phyloP scores from a whole-genome alignment of 2,797 vertebrate species.

The Crocidura indochinensis region DNA sequence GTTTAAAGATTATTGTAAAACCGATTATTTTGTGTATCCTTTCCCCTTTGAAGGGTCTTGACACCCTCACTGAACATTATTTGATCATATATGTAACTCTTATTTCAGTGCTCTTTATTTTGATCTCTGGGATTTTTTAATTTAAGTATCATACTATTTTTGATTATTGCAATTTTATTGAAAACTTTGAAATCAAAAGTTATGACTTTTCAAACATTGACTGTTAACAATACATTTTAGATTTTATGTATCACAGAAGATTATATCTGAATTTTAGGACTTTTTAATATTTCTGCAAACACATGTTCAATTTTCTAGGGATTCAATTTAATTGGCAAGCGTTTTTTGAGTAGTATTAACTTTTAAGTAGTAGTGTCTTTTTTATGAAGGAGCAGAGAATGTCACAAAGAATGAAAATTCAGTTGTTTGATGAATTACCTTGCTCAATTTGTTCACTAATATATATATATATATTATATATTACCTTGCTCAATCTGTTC shows the following conservation, averaged over 20 bases:
- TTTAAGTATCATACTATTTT: not conserved
- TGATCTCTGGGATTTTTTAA: not conserved
- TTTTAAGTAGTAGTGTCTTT: not conserved
- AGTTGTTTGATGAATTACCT: not conserved
- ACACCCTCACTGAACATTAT: not conserved
- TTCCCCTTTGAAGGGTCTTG: not conserved
- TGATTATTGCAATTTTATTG: too few species aligned
- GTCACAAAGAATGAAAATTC: not conserved
- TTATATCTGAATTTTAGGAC: not conserved
- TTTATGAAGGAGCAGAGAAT: not conserved
- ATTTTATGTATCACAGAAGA: not conserved
- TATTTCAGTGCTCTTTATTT: not conserved
- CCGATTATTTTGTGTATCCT: not conserved
- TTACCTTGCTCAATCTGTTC: too few species aligned
- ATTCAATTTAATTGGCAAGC: not conserved
- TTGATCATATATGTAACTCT: not conserved
- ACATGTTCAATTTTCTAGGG: not conserved
- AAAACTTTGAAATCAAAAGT: slow-evolving; percentile 25
- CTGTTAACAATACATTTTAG: not conserved
- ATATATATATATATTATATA: too few species aligned
- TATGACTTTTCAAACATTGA: too few species aligned
- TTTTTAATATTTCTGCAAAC: not conserved
- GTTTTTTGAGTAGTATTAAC: not conserved
- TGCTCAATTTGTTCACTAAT: not conserved
- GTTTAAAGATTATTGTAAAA: not conserved